Conservation (phyloP, 2,113 vertebrate species). For the Rynchops niger region DNA sequence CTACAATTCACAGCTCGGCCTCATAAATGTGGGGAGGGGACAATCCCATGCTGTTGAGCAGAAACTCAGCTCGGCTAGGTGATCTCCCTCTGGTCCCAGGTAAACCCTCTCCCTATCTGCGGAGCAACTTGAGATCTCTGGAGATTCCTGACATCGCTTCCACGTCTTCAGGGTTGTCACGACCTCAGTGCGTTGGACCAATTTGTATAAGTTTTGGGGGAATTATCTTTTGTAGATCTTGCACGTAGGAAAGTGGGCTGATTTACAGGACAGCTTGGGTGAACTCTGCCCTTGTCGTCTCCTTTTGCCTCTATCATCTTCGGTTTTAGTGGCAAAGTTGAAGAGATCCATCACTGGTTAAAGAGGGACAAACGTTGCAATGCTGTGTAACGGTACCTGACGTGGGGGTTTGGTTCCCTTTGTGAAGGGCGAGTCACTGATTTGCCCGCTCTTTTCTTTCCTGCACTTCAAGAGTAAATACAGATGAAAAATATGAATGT, state of each 20-base stretch:
- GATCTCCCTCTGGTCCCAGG: not conserved
- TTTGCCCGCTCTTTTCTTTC: not conserved
- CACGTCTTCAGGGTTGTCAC: not conserved
- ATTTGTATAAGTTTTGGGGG: not conserved
- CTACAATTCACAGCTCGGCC: not conserved
- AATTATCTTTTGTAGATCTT: not conserved
- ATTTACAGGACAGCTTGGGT: not conserved
- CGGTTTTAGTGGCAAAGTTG: not conserved
- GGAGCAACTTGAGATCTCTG: not conserved
- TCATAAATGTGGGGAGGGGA: not conserved
- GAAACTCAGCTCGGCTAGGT: not conserved
- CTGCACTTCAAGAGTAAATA: not conserved
- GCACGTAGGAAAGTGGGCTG: not conserved
- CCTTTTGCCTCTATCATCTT: not conserved
- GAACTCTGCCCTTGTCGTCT: not conserved
- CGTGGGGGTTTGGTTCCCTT: not conserved
- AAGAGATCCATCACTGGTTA: not conserved
- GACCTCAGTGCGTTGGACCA: accelerated
- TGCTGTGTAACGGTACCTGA: too few relatives aligned
- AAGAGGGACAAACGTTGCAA: not conserved
- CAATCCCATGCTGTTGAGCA: not conserved
- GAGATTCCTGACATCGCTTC: not conserved
- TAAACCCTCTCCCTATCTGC: not conserved
- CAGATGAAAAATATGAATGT: not conserved
- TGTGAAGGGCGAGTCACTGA: too few relatives aligned